These are phyloP conservation scores for Pelodiscus sinensis DNA, from an alignment of 2,113 vertebrate genomes.

Conservation along the genomic window DNA sequence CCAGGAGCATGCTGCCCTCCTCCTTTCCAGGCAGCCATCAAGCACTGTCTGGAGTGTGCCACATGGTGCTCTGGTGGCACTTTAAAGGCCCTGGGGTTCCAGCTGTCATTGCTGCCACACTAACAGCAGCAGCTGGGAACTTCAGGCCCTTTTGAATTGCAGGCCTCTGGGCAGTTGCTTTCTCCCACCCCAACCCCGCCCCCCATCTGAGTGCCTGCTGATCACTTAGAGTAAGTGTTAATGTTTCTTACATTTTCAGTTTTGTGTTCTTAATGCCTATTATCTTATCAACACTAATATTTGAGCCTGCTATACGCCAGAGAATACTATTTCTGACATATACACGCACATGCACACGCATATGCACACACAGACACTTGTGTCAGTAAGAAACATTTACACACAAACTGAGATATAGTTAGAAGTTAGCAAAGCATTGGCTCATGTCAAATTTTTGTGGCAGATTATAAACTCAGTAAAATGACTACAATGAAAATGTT, in stretches of 20 bases:
- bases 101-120: too few species aligned
- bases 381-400: not conserved
- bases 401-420: not conserved
- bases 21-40: too few species aligned
- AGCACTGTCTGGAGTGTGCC: too few species aligned
- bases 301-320: not conserved
- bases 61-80: too few species aligned
- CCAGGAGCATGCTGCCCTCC: too few species aligned
- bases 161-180: too few species aligned
- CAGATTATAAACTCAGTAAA: not conserved
- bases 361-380: not conserved
- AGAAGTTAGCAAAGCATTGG: accelerated
- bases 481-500: not conserved
- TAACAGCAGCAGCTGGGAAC: too few species aligned
- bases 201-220: too few species aligned
- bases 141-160: too few species aligned
- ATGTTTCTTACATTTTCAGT: not conserved
- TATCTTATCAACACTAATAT: not conserved
- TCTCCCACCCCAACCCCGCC: too few species aligned
- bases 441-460: not conserved
- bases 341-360: not conserved
- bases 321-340: not conserved
- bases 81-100: too few species aligned
- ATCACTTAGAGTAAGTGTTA: not conserved
- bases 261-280: not conserved